Conservation (phyloP, 1,140 invertebrate species). For the Ectropis grisescens region DNA sequence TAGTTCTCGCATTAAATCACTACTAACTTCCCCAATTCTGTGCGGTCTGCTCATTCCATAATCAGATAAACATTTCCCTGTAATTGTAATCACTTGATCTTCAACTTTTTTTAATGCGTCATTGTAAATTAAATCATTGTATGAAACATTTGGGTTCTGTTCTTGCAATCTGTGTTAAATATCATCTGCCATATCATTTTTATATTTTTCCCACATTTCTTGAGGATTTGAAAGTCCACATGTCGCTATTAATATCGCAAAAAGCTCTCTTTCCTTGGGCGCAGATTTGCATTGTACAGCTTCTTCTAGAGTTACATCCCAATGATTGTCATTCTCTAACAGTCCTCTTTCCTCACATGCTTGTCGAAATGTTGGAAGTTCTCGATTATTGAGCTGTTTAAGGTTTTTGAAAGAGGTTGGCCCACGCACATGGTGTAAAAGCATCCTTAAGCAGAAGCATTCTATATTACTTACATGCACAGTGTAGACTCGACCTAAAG, state of each 20-base stretch:
- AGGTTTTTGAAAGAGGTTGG: conserved; percentile 27
- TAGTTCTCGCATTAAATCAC: conserved; percentile 24
- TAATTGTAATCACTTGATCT: conserved; percentile 4
- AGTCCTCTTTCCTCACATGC: conserved; percentile 37
- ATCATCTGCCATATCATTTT: not conserved
- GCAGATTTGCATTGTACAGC: not conserved
- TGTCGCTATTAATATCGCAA: not conserved
- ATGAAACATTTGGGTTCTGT: not conserved
- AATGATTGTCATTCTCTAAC: conserved; percentile 13
- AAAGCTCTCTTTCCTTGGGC: not conserved
- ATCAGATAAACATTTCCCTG: not conserved
- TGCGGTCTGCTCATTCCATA: not conserved
- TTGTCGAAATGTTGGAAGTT: conserved; percentile 39
- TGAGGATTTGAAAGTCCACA: not conserved
- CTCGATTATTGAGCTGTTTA: conserved; percentile 41
- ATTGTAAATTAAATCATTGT: conserved; percentile 4
- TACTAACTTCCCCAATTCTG: not conserved
- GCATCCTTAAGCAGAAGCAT: conserved; percentile 46
- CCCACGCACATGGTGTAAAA: conserved; percentile 37
- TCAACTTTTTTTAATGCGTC: conserved; percentile 3
- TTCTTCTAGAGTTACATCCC: not conserved
- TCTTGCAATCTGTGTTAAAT: not conserved
- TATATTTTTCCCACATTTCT: not conserved
- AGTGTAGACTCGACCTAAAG: conserved; percentile 41
- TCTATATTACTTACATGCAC: conserved; percentile 18